These are phyloP conservation scores for Andricus curvator DNA, from an alignment of 2,888 invertebrate genomes.

Conservation along the genomic window DNA sequence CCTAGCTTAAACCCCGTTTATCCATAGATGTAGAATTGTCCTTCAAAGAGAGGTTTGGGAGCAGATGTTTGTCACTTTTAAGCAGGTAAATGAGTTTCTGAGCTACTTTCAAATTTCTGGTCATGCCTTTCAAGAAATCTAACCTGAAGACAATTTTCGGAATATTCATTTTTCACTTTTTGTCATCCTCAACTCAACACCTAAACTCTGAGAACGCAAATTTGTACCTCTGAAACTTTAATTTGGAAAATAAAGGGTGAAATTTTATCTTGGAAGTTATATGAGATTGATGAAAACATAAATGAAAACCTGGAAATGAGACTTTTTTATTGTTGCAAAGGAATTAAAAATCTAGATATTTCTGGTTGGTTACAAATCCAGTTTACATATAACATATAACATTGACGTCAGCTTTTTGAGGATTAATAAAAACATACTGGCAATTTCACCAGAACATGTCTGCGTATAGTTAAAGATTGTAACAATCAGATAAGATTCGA, in stretches of 20 bases:
- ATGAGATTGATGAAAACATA: no score
- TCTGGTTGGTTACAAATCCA: neutral
- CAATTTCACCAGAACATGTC: neutral
- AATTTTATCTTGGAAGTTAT: neutral
- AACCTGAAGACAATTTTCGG: neutral
- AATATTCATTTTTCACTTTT: neutral
- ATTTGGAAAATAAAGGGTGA: neutral
- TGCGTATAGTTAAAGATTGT: neutral
- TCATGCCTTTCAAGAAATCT: neutral
- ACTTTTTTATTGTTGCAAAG: neutral
- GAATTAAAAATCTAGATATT: neutral
- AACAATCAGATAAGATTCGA: neutral
- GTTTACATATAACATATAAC: neutral
- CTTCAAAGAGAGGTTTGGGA: neutral
- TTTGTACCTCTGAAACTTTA: neutral
- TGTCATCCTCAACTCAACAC: neutral
- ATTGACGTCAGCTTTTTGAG: neutral
- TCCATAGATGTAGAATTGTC: neutral
- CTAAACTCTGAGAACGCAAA: neutral
- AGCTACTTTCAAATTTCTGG: neutral
- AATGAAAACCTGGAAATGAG: neutral
- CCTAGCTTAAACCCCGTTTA: conserved; percentile 5
- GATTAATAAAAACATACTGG: neutral
- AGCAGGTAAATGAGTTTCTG: neutral
- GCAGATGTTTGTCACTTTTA: neutral